A percentile compares a stretch with the other conserved stretches of the same genome.
phyloP scores from a whole-genome alignment of 2,888 invertebrate genomes.

The Adelphocoris suturalis region DNA sequence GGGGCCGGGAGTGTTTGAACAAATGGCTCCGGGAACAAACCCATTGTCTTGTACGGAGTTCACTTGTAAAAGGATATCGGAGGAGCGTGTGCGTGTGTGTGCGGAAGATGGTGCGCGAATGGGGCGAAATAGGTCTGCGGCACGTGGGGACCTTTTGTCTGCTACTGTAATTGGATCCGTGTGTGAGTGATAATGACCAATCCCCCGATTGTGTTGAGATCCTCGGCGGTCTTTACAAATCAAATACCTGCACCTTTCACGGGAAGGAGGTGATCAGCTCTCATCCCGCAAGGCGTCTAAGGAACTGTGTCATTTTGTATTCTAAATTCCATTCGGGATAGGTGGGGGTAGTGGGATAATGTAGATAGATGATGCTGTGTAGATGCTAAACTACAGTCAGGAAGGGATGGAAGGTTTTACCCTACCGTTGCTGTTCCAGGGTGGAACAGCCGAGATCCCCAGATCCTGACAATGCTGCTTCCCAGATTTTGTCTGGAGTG shows the following conservation, averaged over 20 bases:
- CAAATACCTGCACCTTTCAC: background rate
- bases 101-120: background rate
- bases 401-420: too few relatives aligned
- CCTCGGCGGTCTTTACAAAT: background rate
- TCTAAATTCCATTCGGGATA: background rate
- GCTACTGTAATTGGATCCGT: slow-evolving; percentile 59
- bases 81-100: slow-evolving; percentile 13
- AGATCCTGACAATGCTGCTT: too few relatives aligned
- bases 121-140: slow-evolving; percentile 45
- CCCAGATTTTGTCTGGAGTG: too few relatives aligned
- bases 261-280: background rate
- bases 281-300: background rate
- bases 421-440: too few relatives aligned
- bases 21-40: slow-evolving; percentile 45
- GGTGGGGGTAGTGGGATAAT: too few relatives aligned
- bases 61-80: slow-evolving; percentile 21
- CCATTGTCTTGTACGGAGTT: slow-evolving; percentile 44
- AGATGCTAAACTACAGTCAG: too few relatives aligned
- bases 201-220: slow-evolving; percentile 7
- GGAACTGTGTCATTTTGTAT: background rate
- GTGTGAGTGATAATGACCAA: slow-evolving; percentile 60
- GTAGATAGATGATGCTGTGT: too few relatives aligned
- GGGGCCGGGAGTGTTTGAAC: slow-evolving; percentile 33
- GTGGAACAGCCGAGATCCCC: too few relatives aligned
- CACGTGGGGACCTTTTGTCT: slow-evolving; percentile 53